A percentile compares a stretch with the other conserved stretches of the same genome.
Evolutionary conservation across 2,113 vertebrate species (phyloP).

Genomic region (Eclectus roratus): DNA sequence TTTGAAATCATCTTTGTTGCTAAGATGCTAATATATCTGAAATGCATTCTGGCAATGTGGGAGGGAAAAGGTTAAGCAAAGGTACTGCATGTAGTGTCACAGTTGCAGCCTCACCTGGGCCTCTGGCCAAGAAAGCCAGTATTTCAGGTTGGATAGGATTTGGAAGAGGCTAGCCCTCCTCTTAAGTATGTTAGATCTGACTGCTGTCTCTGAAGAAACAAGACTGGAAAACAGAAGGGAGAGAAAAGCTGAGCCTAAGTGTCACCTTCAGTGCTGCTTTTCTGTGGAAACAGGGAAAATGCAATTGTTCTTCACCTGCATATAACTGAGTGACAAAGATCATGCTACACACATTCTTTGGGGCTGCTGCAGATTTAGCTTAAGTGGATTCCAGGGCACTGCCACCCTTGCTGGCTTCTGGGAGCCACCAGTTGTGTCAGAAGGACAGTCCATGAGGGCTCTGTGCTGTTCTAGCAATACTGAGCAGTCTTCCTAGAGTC

Average conservation of each 20-base stretch:
- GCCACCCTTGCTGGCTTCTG: background rate
- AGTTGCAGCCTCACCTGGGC: slow-evolving; percentile 49
- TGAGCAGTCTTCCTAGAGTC: background rate
- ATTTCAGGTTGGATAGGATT: slow-evolving; percentile 77
- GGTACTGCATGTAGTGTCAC: slow-evolving; percentile 26
- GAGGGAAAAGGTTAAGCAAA: slow-evolving; percentile 71
- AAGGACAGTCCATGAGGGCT: background rate
- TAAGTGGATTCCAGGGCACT: background rate
- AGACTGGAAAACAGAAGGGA: slow-evolving; percentile 19
- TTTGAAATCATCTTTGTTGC: background rate
- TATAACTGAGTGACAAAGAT: rapidly evolving
- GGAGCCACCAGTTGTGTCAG: background rate
- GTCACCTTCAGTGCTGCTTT: background rate
- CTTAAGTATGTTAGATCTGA: slow-evolving; percentile 48
- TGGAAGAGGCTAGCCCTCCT: slow-evolving; percentile 59
- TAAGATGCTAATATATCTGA: background rate
- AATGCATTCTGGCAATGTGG: background rate
- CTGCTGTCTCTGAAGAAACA: slow-evolving; percentile 10
- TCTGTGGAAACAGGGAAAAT: background rate
- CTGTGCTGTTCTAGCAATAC: background rate
- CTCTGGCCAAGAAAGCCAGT: slow-evolving; percentile 72
- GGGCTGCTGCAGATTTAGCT: background rate
- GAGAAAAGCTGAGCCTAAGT: background rate
- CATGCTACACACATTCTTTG: rapidly evolving
- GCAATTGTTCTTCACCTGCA: background rate